phyloP scores from a whole-genome alignment of 2,888 invertebrate species.

The Drosophila lacicola region DNA sequence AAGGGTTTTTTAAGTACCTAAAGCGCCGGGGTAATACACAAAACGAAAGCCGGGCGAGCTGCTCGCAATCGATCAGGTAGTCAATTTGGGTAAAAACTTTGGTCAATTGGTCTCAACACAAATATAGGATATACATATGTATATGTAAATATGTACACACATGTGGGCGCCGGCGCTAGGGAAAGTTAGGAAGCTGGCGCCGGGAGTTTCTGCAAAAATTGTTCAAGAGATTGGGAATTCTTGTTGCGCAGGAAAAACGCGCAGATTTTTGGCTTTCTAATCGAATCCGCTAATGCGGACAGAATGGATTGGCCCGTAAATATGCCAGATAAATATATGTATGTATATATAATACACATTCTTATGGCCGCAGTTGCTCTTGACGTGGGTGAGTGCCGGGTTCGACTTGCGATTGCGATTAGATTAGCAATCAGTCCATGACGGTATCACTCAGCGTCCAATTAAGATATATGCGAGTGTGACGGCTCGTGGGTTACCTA shows the following conservation, averaged over 20 bases:
- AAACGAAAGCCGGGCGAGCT: conserved; percentile 10
- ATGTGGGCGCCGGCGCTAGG: conserved; percentile 63
- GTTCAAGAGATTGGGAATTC: conserved; percentile 47
- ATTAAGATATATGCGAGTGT: conserved; percentile 58
- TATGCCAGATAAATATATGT: conserved; percentile 18
- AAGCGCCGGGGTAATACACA: conserved; percentile 72
- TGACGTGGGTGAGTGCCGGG: background rate
- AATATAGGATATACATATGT: background rate
- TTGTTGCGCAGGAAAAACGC: conserved; percentile 55
- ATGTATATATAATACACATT: too few species aligned
- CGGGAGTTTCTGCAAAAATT: conserved; percentile 62
- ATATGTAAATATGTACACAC: conserved; percentile 33
- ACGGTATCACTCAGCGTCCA: conserved; percentile 17
- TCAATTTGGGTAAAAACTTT: conserved; percentile 27
- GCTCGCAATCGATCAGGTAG: conserved; percentile 42
- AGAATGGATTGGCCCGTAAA: conserved; percentile 48
- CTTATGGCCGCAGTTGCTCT: background rate
- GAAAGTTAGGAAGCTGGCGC: conserved; percentile 64
- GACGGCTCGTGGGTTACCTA: conserved; percentile 34
- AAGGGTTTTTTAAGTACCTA: conserved; percentile 78
- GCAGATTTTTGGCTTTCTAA: conserved; percentile 66
- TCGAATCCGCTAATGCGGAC: conserved; percentile 9
- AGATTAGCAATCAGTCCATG: conserved; percentile 64
- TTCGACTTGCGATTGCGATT: conserved; percentile 47
- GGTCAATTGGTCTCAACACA: conserved; percentile 58